Conservation (phyloP, 2,797 vertebrate genomes). For the Silurus lanzhouensis region DNA sequence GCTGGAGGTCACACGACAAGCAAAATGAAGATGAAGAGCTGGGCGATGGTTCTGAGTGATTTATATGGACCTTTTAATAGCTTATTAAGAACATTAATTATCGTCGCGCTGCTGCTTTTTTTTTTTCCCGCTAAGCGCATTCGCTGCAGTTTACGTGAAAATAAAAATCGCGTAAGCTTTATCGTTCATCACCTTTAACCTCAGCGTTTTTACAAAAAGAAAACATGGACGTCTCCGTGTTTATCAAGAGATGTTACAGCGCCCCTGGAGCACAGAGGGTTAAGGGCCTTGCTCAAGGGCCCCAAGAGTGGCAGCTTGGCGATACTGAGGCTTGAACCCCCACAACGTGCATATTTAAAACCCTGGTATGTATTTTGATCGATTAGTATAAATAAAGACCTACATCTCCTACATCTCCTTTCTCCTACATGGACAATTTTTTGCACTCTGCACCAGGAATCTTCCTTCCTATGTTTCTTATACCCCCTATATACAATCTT, state of each 20-base stretch:
- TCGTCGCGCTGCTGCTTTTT: background rate
- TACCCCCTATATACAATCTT: background rate
- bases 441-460: background rate
- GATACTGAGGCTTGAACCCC: too few relatives aligned
- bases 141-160: background rate
- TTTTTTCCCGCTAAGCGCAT: background rate
- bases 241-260: background rate
- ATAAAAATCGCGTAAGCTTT: too few relatives aligned
- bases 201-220: background rate
- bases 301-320: too few relatives aligned
- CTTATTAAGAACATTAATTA: slow-evolving; percentile 26
- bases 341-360: background rate
- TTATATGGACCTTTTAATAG: slow-evolving; percentile 8
- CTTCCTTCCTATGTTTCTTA: too few relatives aligned
- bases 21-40: background rate
- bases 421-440: too few relatives aligned
- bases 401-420: too few relatives aligned
- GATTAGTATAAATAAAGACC: background rate
- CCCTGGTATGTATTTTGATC: background rate
- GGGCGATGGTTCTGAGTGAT: background rate
- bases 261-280: too few relatives aligned
- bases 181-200: background rate
- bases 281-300: too few relatives aligned
- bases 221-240: background rate
- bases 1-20: background rate